A percentile compares a stretch with the other conserved stretches of the same genome.
Evolutionary conservation across 1,140 invertebrate genomes (phyloP).

Genomic region (Drosophila littoralis): DNA sequence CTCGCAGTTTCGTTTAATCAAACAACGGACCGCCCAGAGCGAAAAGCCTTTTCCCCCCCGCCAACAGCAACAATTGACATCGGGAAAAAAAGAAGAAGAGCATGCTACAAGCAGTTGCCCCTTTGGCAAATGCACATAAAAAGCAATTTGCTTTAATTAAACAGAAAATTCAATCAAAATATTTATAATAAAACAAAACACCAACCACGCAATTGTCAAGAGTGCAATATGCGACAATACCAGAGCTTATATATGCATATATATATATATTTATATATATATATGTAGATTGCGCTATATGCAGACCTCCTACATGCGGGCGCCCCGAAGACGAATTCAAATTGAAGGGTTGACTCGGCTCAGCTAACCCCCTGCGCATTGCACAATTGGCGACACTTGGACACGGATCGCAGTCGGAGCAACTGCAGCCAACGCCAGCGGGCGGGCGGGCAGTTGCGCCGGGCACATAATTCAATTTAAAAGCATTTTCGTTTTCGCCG

Average conservation of each 20-base stretch:
- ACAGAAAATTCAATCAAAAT: slow-evolving; percentile 82
- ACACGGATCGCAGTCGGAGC: slow-evolving; percentile 47
- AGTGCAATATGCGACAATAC: slow-evolving; percentile 15
- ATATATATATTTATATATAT: slow-evolving; percentile 12
- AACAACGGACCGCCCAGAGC: slow-evolving; percentile 28
- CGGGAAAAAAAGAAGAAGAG: not conserved
- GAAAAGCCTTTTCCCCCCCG: not conserved
- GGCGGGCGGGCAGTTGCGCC: slow-evolving; percentile 18
- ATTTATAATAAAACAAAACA: slow-evolving; percentile 74
- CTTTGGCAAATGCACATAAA: slow-evolving; percentile 60
- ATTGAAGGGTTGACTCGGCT: slow-evolving; percentile 66
- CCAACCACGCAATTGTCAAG: slow-evolving; percentile 44
- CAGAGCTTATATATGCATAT: not conserved
- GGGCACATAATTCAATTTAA: slow-evolving; percentile 71
- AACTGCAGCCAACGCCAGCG: slow-evolving; percentile 24
- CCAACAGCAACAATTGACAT: slow-evolving; percentile 8
- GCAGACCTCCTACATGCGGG: slow-evolving; percentile 62
- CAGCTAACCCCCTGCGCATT: not conserved
- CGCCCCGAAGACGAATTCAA: slow-evolving; percentile 67
- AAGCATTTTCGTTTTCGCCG: slow-evolving; percentile 41
- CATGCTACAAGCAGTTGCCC: slow-evolving; percentile 8
- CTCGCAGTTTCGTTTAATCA: slow-evolving; percentile 31
- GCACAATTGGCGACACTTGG: slow-evolving; percentile 69
- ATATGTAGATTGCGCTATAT: slow-evolving; percentile 8
- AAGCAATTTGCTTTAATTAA: slow-evolving; percentile 82